phyloP scores from a whole-genome alignment of 2,888 invertebrate species.

The Drosophila tanythrix region DNA sequence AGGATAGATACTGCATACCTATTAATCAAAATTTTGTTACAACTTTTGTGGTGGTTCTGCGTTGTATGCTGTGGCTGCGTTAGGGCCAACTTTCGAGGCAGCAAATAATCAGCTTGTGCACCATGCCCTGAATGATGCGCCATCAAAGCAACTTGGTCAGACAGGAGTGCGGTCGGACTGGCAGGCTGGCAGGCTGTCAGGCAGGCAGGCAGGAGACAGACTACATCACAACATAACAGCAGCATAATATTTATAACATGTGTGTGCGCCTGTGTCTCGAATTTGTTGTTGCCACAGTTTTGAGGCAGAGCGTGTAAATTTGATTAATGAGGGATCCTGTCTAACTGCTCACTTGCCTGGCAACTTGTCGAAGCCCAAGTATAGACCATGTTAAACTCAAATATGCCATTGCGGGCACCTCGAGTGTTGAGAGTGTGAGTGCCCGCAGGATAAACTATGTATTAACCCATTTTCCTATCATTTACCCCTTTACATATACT shows the following conservation, averaged over 20 bases:
- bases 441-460: conserved; percentile 35
- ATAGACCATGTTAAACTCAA: conserved; percentile 14
- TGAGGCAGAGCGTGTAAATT: conserved; percentile 70
- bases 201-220: neutral
- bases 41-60: conserved; percentile 47
- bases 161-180: neutral
- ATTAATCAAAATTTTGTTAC: conserved; percentile 72
- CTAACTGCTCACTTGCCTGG: conserved; percentile 16
- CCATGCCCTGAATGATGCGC: conserved; percentile 63
- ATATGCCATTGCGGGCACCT: neutral
- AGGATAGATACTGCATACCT: conserved; percentile 47
- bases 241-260: conserved; percentile 45
- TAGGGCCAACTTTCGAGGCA: conserved; percentile 61
- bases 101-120: conserved; percentile 68
- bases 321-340: conserved; percentile 68
- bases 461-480: conserved; percentile 46
- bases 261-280: conserved; percentile 21
- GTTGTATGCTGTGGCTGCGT: conserved; percentile 29
- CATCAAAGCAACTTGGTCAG: conserved; percentile 31
- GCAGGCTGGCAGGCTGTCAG: neutral
- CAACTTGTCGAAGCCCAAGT: conserved; percentile 14
- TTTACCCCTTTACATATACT: conserved; percentile 41
- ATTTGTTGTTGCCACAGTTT: conserved; percentile 60
- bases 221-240: conserved; percentile 9
- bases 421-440: neutral